Conservation (phyloP, 2,797 vertebrate species). For the Balearica regulorum region DNA sequence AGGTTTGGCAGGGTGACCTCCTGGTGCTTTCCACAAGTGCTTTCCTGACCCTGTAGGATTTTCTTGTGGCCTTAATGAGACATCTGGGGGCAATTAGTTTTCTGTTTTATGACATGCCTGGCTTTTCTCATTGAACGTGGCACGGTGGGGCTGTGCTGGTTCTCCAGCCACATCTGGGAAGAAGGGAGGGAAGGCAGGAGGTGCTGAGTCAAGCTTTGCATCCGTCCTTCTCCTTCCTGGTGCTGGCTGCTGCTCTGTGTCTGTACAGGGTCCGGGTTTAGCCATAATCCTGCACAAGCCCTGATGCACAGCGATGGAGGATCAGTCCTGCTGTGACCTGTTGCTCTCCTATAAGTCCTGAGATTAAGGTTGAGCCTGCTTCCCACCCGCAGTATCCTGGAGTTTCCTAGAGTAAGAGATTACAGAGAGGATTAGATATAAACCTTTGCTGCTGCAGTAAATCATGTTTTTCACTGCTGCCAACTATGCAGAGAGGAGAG, state of each 20-base stretch:
- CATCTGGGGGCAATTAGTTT: conserved; percentile 38
- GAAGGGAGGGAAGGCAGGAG: background rate
- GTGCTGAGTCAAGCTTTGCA: background rate
- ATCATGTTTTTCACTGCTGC: background rate
- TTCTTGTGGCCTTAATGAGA: conserved; percentile 31
- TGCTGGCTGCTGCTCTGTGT: background rate
- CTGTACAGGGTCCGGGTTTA: background rate
- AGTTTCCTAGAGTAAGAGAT: background rate
- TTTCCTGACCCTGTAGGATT: conserved; percentile 8
- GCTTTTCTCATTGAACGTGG: background rate
- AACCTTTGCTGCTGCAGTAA: background rate
- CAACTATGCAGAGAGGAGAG: background rate
- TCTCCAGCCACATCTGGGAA: background rate
- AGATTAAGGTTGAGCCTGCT: background rate
- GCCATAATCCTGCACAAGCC: background rate
- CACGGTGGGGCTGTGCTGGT: background rate
- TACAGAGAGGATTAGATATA: background rate
- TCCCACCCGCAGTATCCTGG: background rate
- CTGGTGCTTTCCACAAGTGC: background rate
- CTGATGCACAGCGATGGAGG: background rate
- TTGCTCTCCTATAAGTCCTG: background rate
- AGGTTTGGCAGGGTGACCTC: background rate
- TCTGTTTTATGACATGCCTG: background rate
- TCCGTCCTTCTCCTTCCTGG: background rate
- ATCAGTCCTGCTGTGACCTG: background rate